Conservation (phyloP, 2,888 invertebrate species). For the Orgyia antiqua region DNA sequence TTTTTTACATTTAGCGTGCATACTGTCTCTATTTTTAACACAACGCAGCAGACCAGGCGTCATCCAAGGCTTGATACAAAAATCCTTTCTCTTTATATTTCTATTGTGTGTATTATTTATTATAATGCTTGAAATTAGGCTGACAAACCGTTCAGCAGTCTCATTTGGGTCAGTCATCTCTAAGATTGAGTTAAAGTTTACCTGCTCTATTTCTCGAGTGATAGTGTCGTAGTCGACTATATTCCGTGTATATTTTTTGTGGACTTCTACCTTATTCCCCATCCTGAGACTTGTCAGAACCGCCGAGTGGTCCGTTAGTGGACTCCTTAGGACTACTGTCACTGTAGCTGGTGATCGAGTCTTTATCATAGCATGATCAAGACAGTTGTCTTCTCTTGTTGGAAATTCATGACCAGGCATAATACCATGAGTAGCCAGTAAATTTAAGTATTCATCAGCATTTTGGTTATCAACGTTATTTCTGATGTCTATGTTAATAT, state of each 20-base stretch:
- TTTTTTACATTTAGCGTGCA: conserved; percentile 1
- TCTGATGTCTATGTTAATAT: neutral
- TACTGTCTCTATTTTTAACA: neutral
- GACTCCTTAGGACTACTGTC: neutral
- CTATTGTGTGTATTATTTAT: neutral
- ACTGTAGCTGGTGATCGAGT: neutral
- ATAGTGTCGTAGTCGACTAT: neutral
- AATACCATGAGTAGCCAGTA: conserved; percentile 1
- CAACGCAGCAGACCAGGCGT: too few species aligned
- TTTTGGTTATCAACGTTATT: neutral
- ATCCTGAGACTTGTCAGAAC: neutral
- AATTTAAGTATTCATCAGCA: neutral
- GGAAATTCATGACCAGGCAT: neutral
- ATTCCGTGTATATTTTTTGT: neutral
- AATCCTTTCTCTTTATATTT: neutral
- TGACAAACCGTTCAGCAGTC: neutral
- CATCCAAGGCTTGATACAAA: neutral
- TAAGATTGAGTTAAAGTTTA: neutral
- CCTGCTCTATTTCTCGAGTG: neutral
- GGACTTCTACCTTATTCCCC: neutral
- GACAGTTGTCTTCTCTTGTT: too few species aligned
- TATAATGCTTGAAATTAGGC: neutral
- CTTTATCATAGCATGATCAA: neutral
- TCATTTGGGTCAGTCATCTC: neutral
- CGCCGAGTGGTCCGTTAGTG: neutral